Percentiles rank a stretch among this genome's conserved stretches.
Evolutionary conservation across 2,888 invertebrate genomes (phyloP).

Genomic region (Piscicola geometra): DNA sequence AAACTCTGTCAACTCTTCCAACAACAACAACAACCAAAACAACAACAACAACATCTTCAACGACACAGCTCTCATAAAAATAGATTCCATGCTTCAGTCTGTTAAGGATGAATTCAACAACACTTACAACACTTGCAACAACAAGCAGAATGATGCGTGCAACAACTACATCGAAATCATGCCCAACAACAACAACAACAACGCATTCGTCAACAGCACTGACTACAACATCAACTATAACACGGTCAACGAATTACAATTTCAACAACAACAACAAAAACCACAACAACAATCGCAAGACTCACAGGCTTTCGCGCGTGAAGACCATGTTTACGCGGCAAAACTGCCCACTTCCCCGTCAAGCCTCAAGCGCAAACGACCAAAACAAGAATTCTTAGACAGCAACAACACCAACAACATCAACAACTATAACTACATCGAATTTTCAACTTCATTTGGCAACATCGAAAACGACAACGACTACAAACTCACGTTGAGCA

Average conservation of each 20-base stretch:
- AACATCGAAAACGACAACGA: not conserved
- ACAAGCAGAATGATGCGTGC: not conserved
- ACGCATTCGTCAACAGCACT: not conserved
- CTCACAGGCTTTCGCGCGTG: not conserved
- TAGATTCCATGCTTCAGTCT: not conserved
- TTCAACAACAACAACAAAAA: not conserved
- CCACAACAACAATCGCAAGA: not conserved
- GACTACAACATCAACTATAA: not conserved
- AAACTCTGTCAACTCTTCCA: not conserved
- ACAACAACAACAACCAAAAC: not conserved
- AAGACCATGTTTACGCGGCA: constrained; percentile 31
- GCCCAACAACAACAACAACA: not conserved
- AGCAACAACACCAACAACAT: not conserved
- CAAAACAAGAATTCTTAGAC: not conserved
- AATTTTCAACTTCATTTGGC: too few species aligned
- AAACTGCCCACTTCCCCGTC: constrained; percentile 22
- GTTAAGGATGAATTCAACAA: not conserved
- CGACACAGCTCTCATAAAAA: not conserved
- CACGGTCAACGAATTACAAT: too few species aligned
- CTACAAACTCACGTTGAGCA: not conserved
- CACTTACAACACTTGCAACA: not conserved
- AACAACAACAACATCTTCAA: constrained; percentile 2
- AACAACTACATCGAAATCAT: not conserved
- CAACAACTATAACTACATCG: too few species aligned
- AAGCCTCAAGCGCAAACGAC: constrained; percentile 7